These are phyloP conservation scores for Gonocerus acuteangulatus DNA, from an alignment of 2,888 invertebrate genomes.

Conservation along the genomic window DNA sequence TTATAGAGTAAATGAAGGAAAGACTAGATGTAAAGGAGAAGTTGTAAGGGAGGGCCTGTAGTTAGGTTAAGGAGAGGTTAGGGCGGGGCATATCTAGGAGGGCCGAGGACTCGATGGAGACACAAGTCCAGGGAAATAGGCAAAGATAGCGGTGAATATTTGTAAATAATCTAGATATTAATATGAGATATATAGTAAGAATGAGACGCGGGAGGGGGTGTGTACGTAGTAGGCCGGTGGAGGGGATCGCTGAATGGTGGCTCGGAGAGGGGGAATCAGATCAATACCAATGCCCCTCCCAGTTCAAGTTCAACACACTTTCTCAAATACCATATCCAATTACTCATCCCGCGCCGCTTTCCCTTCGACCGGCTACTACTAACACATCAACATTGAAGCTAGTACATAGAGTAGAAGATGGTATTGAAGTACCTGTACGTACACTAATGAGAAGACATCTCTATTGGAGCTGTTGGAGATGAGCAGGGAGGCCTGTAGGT, in stretches of 20 bases:
- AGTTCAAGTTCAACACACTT: constrained; percentile 27
- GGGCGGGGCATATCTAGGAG: neutral
- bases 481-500: no score
- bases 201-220: constrained; percentile 19
- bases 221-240: constrained; percentile 24
- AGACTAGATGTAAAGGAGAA: no score
- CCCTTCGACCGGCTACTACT: neutral
- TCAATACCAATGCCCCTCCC: constrained; percentile 26
- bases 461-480: no score
- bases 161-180: neutral
- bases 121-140: neutral
- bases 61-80: no score
- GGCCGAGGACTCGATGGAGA: no score
- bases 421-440: no score
- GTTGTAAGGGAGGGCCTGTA: no score
- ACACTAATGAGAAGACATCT: no score
- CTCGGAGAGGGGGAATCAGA: constrained; percentile 1
- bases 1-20: no score
- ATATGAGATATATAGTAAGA: constrained; percentile 6
- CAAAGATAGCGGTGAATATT: neutral
- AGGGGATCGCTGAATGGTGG: constrained; percentile 25
- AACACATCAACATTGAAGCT: neutral
- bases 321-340: constrained; percentile 3
- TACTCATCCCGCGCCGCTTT: no score
- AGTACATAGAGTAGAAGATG: no score